Base-by-base conservation (phyloP, 1,140 invertebrate species). In the Thaumatotibia leucotreta region DNA sequence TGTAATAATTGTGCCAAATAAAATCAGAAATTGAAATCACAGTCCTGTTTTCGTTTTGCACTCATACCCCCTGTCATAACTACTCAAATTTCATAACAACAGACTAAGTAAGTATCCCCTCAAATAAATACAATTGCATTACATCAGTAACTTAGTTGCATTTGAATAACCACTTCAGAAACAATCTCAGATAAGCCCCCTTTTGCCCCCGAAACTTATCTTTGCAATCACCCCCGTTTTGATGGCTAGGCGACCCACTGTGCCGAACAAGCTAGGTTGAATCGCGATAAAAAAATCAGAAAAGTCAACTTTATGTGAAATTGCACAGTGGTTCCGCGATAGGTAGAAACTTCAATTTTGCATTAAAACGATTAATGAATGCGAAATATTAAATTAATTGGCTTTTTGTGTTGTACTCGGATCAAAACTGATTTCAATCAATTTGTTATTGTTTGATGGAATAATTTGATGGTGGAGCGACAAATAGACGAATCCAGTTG, bases 81-180 rank as follows among this genome's bases (percentile, higher is more conserved):
- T 58, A 27, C 52, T 27, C 9, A 45, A 58, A 58, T 54, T 58
- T 27, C 24, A 58, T 58, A 58, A 58, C 24, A 58, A 58, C 52
- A 27, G 52, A 58, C 23, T 58, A 58, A 58, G 52, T 58, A 58
- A 58, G 52, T 29, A 52, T 23, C 52, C 52, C 29, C 52, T 58
- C 52, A 58, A 52, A 52, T 58, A 58, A 58, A 27, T 50, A 52
- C 49, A 65, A 50, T 54, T 65, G 45, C 45, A 50, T 33, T 54
- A 50, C 63, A 65, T 22, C 63, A 49, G 39, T 74, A 75, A 75
- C 64, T 62, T 27, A 58, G 64, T 74, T 75, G 73, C 65, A 67
- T 67, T 65, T 65, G 68, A 77, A 77, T 75, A 83, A 77, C 71
- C 72, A 76, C 76, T 80, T 75, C 68, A 78, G 80, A 79, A 80